Evolutionary conservation across 1,140 invertebrate genomes (phyloP).

Genomic region (Aleiodes sp.): DNA sequence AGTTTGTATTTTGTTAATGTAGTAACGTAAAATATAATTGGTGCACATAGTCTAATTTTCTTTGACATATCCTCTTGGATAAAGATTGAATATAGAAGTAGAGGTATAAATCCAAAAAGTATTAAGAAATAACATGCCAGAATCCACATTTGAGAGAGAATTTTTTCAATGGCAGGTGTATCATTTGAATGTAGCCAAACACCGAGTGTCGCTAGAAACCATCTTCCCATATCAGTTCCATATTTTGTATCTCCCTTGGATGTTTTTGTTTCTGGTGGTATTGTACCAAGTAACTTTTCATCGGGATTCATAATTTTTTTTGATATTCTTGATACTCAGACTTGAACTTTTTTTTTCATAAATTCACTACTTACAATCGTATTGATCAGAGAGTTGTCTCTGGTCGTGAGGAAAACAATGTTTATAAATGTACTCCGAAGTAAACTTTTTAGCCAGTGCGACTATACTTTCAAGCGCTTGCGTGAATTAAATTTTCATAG

Average conservation of each 20-base stretch:
- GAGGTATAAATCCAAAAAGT: slow-evolving; percentile 33
- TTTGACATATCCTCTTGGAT: slow-evolving; percentile 37
- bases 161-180: neutral
- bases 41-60: slow-evolving; percentile 44
- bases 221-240: slow-evolving; percentile 39
- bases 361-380: too few species aligned
- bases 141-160: slow-evolving; percentile 14
- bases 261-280: slow-evolving; percentile 14
- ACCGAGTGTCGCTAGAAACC: slow-evolving; percentile 43
- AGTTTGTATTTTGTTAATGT: slow-evolving; percentile 36
- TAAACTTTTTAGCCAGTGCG: too few species aligned
- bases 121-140: slow-evolving; percentile 25
- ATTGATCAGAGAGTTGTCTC: too few species aligned
- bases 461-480: too few species aligned
- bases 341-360: too few species aligned
- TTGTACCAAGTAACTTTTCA: neutral
- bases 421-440: too few species aligned
- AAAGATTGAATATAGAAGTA: slow-evolving; percentile 37
- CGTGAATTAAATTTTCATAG: too few species aligned
- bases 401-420: too few species aligned
- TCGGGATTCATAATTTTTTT: slow-evolving; percentile 1
- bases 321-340: neutral
- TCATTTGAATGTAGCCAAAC: slow-evolving; percentile 35
- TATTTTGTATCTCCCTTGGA: slow-evolving; percentile 36
- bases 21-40: slow-evolving; percentile 35